Percentiles rank a stretch among this genome's conserved stretches.
Conservation (phyloP, 2,888 invertebrate species). For the Trichopoda pennipes region DNA sequence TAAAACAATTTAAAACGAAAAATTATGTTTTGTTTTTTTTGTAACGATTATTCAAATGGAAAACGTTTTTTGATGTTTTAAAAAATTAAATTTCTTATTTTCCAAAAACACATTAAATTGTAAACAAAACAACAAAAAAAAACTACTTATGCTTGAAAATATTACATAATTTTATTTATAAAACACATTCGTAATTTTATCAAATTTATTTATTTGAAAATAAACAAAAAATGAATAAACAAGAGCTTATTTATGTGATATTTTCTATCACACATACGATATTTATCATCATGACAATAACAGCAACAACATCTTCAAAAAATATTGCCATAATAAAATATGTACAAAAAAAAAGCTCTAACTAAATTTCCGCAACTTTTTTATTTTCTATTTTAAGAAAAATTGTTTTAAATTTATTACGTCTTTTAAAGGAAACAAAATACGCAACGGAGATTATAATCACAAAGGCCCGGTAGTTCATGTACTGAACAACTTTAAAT, state of each 20-base stretch:
- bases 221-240: neutral
- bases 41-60: neutral
- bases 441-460: conserved; percentile 19
- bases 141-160: neutral
- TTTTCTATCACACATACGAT: conserved; percentile 50
- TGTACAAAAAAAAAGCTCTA: conserved; percentile 17
- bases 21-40: neutral
- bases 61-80: neutral
- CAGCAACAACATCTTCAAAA: conserved; percentile 30
- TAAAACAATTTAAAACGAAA: neutral
- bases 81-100: conserved; percentile 8
- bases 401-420: conserved; percentile 48
- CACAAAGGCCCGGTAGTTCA: neutral
- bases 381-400: conserved; percentile 38
- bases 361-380: conserved; percentile 60
- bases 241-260: conserved; percentile 46
- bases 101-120: conserved; percentile 13
- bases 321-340: conserved; percentile 18
- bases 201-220: conserved; percentile 5
- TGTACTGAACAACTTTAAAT: neutral
- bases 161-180: conserved; percentile 32
- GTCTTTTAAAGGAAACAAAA: conserved; percentile 26
- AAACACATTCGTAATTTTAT: conserved; percentile 12
- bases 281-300: conserved; percentile 53
- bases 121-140: neutral